phyloP scores from a whole-genome alignment of 2,113 vertebrate genomes.

The Nyctibius bracteatus region DNA sequence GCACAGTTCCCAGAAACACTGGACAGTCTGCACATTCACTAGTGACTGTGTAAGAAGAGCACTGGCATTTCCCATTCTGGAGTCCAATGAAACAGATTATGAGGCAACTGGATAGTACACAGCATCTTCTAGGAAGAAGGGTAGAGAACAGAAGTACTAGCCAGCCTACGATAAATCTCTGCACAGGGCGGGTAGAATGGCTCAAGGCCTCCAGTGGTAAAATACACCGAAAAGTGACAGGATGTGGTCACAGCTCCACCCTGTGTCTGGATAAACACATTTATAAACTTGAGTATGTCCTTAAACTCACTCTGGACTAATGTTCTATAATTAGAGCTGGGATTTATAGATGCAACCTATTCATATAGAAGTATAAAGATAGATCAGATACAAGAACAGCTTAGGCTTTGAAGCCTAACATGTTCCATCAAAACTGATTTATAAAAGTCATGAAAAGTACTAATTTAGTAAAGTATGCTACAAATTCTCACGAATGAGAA shows the following conservation, averaged over 20 bases:
- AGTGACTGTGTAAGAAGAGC: background rate
- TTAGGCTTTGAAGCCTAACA: background rate
- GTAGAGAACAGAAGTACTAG: background rate
- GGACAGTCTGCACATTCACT: background rate
- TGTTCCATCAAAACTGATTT: background rate
- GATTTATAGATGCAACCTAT: background rate
- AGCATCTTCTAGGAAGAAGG: background rate
- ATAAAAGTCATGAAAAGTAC: background rate
- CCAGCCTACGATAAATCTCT: background rate
- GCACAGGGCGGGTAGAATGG: background rate
- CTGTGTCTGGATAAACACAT: slow-evolving; percentile 61
- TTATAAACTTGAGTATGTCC: background rate
- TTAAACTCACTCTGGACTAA: background rate
- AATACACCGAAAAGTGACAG: slow-evolving; percentile 4
- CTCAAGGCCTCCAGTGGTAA: slow-evolving; percentile 31
- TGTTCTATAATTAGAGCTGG: background rate
- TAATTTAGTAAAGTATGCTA: background rate
- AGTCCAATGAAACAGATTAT: background rate
- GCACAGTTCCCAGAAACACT: background rate
- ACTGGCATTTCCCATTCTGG: background rate
- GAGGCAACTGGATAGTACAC: background rate
- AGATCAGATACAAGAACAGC: background rate
- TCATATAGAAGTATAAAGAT: background rate
- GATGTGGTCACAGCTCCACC: slow-evolving; percentile 65
- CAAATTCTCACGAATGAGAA: background rate